Percentiles rank a stretch among this genome's conserved stretches.
These are phyloP conservation scores for Egretta garzetta DNA, from an alignment of 2,113 vertebrate species.

Conservation along the genomic window DNA sequence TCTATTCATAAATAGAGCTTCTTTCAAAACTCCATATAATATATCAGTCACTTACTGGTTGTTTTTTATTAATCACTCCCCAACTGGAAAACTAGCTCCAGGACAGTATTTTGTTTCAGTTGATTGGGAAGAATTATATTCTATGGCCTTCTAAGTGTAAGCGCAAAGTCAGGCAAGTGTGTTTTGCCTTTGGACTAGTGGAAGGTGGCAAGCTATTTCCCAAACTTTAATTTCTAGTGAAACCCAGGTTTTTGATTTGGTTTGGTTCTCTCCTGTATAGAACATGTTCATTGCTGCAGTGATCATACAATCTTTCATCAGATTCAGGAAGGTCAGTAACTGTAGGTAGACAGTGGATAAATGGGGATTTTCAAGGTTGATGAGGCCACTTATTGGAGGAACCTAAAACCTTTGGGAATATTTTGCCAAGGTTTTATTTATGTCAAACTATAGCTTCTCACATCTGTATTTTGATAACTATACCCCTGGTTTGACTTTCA, in stretches of 20 bases:
- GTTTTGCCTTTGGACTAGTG: not conserved
- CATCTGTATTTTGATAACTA: not conserved
- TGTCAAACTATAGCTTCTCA: not conserved
- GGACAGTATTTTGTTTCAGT: not conserved
- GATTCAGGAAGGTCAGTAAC: not conserved
- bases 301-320: not conserved
- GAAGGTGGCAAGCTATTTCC: not conserved
- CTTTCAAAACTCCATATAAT: not conserved
- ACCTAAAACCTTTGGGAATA: not conserved
- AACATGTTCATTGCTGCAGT: not conserved
- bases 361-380: not conserved
- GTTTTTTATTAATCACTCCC: not conserved
- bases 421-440: not conserved
- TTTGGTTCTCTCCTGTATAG: not conserved
- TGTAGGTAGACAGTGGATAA: not conserved
- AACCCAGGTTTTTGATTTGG: accelerated
- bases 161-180: not conserved
- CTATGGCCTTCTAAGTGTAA: not conserved
- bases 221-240: not conserved
- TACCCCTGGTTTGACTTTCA: not conserved
- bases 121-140: not conserved
- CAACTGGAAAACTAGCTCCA: not conserved
- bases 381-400: not conserved
- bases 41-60: not conserved
- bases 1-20: not conserved